Evolutionary conservation across 1,140 invertebrate species (phyloP), one percentile per base, ranked within the genome.

Genomic region (Sinella curviseta): DNA sequence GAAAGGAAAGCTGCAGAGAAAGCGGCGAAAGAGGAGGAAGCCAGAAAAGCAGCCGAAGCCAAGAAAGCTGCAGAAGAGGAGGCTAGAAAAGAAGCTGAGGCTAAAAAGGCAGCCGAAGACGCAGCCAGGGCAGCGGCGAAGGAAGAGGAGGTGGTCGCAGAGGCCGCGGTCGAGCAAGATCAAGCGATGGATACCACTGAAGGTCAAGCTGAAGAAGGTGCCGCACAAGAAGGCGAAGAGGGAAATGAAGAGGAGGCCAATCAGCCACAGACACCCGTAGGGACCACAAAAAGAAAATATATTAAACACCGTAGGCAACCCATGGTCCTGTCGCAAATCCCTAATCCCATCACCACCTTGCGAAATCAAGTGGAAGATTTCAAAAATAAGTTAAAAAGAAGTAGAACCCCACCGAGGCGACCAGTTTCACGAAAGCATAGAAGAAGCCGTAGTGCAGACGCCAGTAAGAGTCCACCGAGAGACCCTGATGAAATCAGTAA

Each of bases 31-130:
- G 35, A 48, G 33, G 80, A 36, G 17, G 74, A 36, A 17, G 74
- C 74, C 4, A 74, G 30, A 16, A 70, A 31, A 33, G 65, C 65
- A 31, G 65, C 35, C 30, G 80, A 83, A 24, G 79, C 80, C 26
- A 36, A 65, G 55, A 80, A 79, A 75, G 54, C 31, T 67, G 57
- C 60, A 39, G 26, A 78, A 30, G 31, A 35, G 67, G 39, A 70
- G 57, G 77, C 35, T 17, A 60, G 28, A 34, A 70, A 70, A 57
- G 8, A 57, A 73, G 60, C 57, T 55, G 48, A 82, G 77, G 36
- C 55, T 26, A 60, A 76, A 60, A 70, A 33, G 74, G 74, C 76
- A 39, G 48, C 77, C 17, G 36, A 80, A 76, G 76, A 33, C 3
- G 20, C 34, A 24, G 48, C 24, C 1, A 16, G 39, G 31, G 70